Conservation (phyloP, 2,888 invertebrate species). For the Schizaphis graminum region DNA sequence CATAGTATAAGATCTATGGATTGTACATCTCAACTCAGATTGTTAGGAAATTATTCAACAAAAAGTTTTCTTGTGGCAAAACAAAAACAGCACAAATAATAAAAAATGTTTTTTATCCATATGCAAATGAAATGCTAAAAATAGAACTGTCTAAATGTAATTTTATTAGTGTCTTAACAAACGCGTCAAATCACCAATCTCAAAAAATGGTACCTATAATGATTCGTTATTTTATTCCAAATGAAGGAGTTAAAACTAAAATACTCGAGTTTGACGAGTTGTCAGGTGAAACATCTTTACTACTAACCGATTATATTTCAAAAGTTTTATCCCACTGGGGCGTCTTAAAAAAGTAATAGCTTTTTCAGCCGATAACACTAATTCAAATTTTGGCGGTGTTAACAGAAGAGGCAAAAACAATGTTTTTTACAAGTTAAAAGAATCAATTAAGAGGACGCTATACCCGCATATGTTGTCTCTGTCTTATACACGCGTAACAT, state of each 20-base stretch:
- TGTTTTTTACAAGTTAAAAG: no score
- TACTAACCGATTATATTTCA: not conserved
- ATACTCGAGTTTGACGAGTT: not conserved
- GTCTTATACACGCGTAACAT: no score
- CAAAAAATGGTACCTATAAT: not conserved
- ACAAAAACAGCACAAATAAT: constrained; percentile 74
- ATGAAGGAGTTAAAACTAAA: not conserved
- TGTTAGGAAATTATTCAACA: constrained; percentile 18
- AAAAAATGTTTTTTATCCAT: not conserved
- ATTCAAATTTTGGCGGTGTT: no score
- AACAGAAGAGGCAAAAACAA: no score
- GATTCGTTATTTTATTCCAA: constrained; percentile 13
- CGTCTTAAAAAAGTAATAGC: not conserved
- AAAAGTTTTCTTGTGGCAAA: constrained; percentile 23
- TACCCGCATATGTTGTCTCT: no score
- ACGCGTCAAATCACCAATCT: not conserved
- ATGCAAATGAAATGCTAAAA: not conserved
- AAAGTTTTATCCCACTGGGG: not conserved
- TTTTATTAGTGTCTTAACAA: not conserved
- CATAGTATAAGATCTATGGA: constrained; percentile 25
- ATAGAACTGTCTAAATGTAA: not conserved
- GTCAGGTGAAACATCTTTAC: not conserved
- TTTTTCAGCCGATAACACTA: not conserved
- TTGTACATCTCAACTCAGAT: constrained; percentile 41
- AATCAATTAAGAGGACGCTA: no score